Conservation (phyloP, 1,140 invertebrate species). For the Pachypsylla venusta region DNA sequence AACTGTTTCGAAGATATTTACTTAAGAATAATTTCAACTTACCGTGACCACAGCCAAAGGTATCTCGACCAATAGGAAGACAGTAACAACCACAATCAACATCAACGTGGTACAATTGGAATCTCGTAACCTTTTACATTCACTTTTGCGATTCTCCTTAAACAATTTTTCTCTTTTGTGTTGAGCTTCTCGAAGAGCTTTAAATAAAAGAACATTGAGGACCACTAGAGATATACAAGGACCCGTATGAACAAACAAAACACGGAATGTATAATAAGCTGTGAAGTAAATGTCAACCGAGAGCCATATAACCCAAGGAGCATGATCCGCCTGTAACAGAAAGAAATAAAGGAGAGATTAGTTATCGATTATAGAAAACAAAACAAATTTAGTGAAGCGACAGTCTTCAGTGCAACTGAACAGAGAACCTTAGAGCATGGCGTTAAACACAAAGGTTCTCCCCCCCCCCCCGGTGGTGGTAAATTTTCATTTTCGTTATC, state of each 20-base stretch:
- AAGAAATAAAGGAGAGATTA: constrained; percentile 27
- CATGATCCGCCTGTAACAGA: constrained; percentile 35
- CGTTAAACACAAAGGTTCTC: too few species aligned
- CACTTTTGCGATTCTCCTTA: constrained; percentile 67
- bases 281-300: constrained; percentile 59
- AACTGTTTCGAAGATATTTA: too few species aligned
- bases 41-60: constrained; percentile 72
- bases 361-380: too few species aligned
- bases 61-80: constrained; percentile 80
- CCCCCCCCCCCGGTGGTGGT: too few species aligned
- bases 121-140: constrained; percentile 66
- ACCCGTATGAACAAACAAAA: constrained; percentile 77
- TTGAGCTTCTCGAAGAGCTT: constrained; percentile 67
- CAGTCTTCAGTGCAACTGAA: too few species aligned
- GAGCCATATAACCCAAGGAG: constrained; percentile 47
- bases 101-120: constrained; percentile 86
- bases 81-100: constrained; percentile 86
- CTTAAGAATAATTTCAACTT: too few species aligned
- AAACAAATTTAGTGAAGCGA: too few species aligned
- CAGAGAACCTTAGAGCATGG: too few species aligned
- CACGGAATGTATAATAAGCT: constrained; percentile 67
- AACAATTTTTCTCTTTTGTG: constrained; percentile 60
- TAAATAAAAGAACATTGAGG: constrained; percentile 73
- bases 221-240: constrained; percentile 79
- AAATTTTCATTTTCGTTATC: too few species aligned